These are phyloP conservation scores for Antheraea mylitta DNA, from an alignment of 1,140 invertebrate species.

Conservation along the genomic window DNA sequence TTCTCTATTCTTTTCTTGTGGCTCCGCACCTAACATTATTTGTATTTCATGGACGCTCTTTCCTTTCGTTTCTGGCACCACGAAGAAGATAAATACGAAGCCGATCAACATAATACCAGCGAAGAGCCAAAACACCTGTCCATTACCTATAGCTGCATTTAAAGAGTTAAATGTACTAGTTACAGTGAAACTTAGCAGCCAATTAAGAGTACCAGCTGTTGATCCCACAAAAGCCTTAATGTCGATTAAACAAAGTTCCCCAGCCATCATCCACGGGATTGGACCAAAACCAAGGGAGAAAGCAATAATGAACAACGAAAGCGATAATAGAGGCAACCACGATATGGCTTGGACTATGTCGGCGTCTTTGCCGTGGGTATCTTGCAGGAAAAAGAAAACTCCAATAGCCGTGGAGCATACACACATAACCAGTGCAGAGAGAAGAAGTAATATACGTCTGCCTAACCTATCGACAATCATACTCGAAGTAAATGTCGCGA, in stretches of 20 bases:
- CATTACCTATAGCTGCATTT: conserved; percentile 77
- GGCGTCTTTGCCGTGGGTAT: conserved; percentile 67
- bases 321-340: conserved; percentile 85
- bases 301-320: conserved; percentile 88
- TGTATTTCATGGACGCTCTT: conserved; percentile 92
- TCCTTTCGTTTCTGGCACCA: conserved; percentile 95
- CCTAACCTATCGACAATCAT: conserved; percentile 89
- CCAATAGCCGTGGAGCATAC: conserved; percentile 81
- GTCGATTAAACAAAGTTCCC: conserved; percentile 86
- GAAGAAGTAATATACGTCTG: conserved; percentile 84
- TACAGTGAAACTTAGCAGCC: conserved; percentile 89
- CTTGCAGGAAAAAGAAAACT: conserved; percentile 82
- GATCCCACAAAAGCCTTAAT: conserved; percentile 88
- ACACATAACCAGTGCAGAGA: conserved; percentile 82
- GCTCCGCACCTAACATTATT: conserved; percentile 75
- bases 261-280: conserved; percentile 89
- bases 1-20: conserved; percentile 38
- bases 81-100: conserved; percentile 86
- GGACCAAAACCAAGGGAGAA: conserved; percentile 90
- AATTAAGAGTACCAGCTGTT: conserved; percentile 87
- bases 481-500: conserved; percentile 84
- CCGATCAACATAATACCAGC: conserved; percentile 85
- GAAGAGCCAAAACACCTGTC: conserved; percentile 90
- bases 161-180: conserved; percentile 88
- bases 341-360: conserved; percentile 77